phyloP scores from a whole-genome alignment of 2,888 invertebrate genomes.

The Lycophotia porphyrea region DNA sequence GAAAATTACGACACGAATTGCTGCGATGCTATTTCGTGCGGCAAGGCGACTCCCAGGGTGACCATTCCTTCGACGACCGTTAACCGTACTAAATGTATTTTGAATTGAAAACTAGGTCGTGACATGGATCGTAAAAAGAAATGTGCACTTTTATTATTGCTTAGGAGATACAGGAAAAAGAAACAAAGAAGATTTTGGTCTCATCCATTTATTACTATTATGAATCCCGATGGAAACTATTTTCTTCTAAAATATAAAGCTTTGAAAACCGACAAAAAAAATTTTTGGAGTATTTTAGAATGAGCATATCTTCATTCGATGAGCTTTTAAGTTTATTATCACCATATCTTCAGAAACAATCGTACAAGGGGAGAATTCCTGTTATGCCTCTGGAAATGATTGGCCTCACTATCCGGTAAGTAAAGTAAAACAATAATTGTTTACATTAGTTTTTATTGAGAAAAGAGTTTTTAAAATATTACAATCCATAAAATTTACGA shows the following conservation, averaged over 20 bases:
- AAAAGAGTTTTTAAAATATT: constrained; percentile 25
- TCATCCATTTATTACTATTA: constrained; percentile 8
- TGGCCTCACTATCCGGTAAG: constrained; percentile 62
- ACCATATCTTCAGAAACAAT: constrained; percentile 42
- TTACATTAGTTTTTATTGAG: constrained; percentile 58
- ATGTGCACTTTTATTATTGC: too few species aligned
- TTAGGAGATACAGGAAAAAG: too few species aligned
- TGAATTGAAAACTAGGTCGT: too few species aligned
- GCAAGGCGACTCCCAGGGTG: too few species aligned
- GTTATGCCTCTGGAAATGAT: constrained; percentile 69
- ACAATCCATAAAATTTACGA: constrained; percentile 40
- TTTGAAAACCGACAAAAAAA: too few species aligned
- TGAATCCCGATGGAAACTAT: too few species aligned
- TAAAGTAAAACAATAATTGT: constrained; percentile 58
- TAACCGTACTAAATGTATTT: too few species aligned
- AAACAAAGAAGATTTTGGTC: background rate
- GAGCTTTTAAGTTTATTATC: constrained; percentile 62
- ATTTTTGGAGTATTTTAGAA: constrained; percentile 29
- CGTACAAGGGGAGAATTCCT: constrained; percentile 66
- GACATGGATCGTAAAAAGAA: too few species aligned
- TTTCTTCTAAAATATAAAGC: too few species aligned
- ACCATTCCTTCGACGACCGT: too few species aligned
- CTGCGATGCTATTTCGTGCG: too few species aligned
- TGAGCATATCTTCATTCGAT: constrained; percentile 38
- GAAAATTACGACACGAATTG: too few species aligned